Evolutionary conservation across 2,888 invertebrate species (phyloP).

Genomic region (Limnephilus marmoratus): DNA sequence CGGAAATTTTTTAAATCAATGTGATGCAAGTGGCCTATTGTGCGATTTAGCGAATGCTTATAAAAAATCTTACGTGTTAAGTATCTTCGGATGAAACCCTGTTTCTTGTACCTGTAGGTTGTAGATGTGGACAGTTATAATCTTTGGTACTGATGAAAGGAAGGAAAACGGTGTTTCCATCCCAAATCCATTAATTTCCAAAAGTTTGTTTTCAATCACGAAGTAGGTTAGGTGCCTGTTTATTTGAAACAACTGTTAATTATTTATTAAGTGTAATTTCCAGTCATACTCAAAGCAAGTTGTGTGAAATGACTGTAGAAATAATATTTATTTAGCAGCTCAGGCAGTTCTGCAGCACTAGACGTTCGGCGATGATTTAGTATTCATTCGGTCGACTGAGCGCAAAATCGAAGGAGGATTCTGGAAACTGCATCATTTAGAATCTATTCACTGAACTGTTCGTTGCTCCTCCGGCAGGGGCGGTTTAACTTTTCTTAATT

Average conservation of each 20-base stretch:
- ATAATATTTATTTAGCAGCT: neutral
- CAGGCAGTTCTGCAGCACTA: neutral
- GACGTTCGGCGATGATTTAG: neutral
- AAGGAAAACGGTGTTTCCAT: too few relatives aligned
- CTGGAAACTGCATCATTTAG: neutral
- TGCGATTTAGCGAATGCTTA: too few relatives aligned
- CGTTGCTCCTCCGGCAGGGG: neutral
- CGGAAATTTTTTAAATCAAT: too few relatives aligned
- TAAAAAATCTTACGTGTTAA: too few relatives aligned
- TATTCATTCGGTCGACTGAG: neutral
- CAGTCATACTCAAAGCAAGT: neutral
- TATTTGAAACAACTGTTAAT: neutral
- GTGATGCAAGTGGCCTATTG: too few relatives aligned
- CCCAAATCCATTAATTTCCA: too few relatives aligned
- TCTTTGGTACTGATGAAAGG: too few relatives aligned
- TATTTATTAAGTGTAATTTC: neutral
- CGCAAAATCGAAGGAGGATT: neutral
- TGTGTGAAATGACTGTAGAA: neutral
- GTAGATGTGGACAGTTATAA: too few relatives aligned
- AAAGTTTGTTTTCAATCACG: too few relatives aligned
- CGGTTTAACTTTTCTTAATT: neutral
- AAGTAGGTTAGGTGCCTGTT: too few relatives aligned
- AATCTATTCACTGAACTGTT: neutral
- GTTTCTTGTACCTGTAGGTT: too few relatives aligned
- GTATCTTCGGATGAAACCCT: too few relatives aligned